A percentile compares a stretch with the other conserved stretches of the same genome.
These are phyloP conservation scores for Sinodicranocentrus sp. DNA, from an alignment of 2,888 invertebrate species.

Conservation along the genomic window DNA sequence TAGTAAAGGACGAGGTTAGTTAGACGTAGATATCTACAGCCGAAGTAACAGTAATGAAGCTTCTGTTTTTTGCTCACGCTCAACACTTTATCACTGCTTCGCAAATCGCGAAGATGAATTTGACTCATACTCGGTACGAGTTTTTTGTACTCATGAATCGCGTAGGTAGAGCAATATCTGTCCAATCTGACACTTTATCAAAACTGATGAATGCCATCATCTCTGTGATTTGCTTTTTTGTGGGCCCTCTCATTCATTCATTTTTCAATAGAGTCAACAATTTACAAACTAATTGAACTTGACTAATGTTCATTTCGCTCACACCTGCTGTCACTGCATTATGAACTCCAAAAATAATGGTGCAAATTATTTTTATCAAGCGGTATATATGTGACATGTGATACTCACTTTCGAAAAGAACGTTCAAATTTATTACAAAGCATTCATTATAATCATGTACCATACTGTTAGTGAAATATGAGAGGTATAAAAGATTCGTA, in stretches of 20 bases:
- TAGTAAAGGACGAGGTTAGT: no score
- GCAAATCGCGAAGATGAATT: not conserved
- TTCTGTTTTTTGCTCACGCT: slow-evolving; percentile 2
- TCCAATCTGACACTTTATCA: slow-evolving; percentile 7
- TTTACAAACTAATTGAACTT: slow-evolving; percentile 20
- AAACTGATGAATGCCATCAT: slow-evolving; percentile 15
- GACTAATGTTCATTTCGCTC: slow-evolving; percentile 14
- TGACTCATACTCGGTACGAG: not conserved
- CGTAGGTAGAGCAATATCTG: not conserved
- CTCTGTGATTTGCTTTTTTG: slow-evolving; percentile 1
- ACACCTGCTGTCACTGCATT: slow-evolving; percentile 9
- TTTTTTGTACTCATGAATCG: not conserved
- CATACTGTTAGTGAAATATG: no score
- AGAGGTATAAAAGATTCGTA: no score
- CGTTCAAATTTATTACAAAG: no score
- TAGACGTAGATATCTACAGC: no score
- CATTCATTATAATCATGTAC: no score
- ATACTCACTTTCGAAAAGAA: no score
- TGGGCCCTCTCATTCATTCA: not conserved
- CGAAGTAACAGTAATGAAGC: not conserved
- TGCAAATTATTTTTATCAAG: slow-evolving; percentile 1
- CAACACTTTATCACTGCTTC: not conserved
- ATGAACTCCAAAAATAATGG: not conserved
- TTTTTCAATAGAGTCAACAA: not conserved
- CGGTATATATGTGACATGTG: no score